Conservation (phyloP, 1,140 invertebrate species). For the Trialeurodes vaporariorum region DNA sequence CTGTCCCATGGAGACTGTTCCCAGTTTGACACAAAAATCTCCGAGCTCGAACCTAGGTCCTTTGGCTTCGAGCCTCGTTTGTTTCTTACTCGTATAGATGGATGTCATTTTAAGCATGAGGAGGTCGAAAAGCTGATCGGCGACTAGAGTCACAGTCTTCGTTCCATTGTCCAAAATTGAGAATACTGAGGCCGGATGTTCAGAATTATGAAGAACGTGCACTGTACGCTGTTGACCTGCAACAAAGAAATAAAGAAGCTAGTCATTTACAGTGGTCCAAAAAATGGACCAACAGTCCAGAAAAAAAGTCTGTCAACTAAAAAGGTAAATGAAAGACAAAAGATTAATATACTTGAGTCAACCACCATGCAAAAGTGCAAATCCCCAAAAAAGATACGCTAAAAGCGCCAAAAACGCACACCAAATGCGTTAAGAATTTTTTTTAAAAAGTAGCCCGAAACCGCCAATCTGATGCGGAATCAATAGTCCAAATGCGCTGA, state of each 20-base stretch:
- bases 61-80: slow-evolving; percentile 67
- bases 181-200: slow-evolving; percentile 89
- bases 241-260: background rate
- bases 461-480: no score
- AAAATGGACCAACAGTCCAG: no score
- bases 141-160: slow-evolving; percentile 72
- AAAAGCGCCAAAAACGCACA: no score
- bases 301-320: no score
- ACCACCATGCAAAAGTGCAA: no score
- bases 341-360: no score
- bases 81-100: slow-evolving; percentile 80
- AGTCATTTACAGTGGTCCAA: no score
- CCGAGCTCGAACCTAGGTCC: slow-evolving; percentile 83
- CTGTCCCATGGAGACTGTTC: slow-evolving; percentile 81
- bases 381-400: no score
- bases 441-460: no score
- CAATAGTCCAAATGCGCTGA: no score
- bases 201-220: slow-evolving; percentile 87
- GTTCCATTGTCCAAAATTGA: slow-evolving; percentile 77
- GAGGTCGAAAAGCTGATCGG: slow-evolving; percentile 81
- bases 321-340: no score
- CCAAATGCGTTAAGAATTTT: no score
- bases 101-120: slow-evolving; percentile 78
- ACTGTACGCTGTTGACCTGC: slow-evolving; percentile 51
- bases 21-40: slow-evolving; percentile 90